Percentiles rank a stretch among this genome's conserved stretches.
phyloP scores from a whole-genome alignment of 2,888 invertebrate species.

The Invenusta paracnida region DNA sequence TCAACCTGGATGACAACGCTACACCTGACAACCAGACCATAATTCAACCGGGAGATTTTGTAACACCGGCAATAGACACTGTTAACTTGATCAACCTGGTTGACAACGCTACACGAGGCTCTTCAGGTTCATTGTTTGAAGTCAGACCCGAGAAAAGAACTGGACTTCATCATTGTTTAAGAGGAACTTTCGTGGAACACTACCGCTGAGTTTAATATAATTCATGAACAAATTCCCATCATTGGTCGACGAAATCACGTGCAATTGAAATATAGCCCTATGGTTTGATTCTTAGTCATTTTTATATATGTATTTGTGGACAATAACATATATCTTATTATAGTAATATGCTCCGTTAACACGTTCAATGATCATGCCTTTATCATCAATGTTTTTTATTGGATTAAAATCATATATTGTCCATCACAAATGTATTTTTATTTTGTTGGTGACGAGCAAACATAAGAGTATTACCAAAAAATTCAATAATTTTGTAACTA shows the following conservation, averaged over 20 bases:
- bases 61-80: too few relatives aligned
- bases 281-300: background rate
- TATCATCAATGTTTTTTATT: background rate
- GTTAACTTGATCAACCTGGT: too few relatives aligned
- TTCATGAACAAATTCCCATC: background rate
- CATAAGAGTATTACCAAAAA: background rate
- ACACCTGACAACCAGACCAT: too few relatives aligned
- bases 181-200: background rate
- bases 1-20: too few relatives aligned
- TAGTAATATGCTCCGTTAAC: background rate
- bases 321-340: background rate
- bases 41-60: too few relatives aligned
- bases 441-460: background rate
- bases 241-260: background rate
- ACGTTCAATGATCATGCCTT: background rate
- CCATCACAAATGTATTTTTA: background rate
- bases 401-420: background rate
- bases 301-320: background rate
- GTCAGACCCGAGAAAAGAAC: background rate
- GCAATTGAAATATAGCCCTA: background rate
- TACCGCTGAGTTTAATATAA: background rate
- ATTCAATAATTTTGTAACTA: background rate
- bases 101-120: background rate
- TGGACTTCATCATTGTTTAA: background rate
- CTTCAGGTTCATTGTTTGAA: background rate